Evolutionary conservation across 2,113 vertebrate genomes (phyloP).

Genomic region (Thunnus maccoyii): DNA sequence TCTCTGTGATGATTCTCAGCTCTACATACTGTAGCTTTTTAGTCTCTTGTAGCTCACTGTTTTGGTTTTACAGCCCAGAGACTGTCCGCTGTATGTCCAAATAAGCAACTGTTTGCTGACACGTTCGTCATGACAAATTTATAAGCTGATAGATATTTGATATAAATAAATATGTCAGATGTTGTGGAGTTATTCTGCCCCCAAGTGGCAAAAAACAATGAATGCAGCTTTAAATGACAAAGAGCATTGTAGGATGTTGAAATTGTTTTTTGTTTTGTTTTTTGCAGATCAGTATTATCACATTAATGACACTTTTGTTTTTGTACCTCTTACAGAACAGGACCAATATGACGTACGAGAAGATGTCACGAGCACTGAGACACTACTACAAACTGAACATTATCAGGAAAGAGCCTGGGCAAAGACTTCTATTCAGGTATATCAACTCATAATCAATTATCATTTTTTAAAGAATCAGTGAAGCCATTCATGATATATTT

Average conservation of each 20-base stretch:
- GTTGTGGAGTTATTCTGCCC: neutral
- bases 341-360: slow-evolving; percentile 99
- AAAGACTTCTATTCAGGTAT: slow-evolving; percentile 92
- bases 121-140: neutral
- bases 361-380: slow-evolving; percentile 99
- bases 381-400: slow-evolving; percentile 99
- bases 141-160: neutral
- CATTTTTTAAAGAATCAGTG: too few relatives aligned
- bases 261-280: neutral
- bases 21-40: too few relatives aligned
- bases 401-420: slow-evolving; percentile 98
- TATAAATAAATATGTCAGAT: neutral
- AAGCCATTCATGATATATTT: too few relatives aligned
- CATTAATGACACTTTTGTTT: neutral
- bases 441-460: fast-evolving
- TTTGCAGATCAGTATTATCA: neutral
- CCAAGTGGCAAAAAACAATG: neutral
- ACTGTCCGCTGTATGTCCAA: neutral
- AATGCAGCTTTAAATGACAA: neutral
- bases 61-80: slow-evolving; percentile 6
- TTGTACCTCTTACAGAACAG: slow-evolving; percentile 88
- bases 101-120: neutral
- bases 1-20: too few relatives aligned
- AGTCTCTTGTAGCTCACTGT: neutral
- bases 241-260: neutral